Evolutionary conservation across 2,797 vertebrate genomes (phyloP).

Genomic region (Argya squamiceps): DNA sequence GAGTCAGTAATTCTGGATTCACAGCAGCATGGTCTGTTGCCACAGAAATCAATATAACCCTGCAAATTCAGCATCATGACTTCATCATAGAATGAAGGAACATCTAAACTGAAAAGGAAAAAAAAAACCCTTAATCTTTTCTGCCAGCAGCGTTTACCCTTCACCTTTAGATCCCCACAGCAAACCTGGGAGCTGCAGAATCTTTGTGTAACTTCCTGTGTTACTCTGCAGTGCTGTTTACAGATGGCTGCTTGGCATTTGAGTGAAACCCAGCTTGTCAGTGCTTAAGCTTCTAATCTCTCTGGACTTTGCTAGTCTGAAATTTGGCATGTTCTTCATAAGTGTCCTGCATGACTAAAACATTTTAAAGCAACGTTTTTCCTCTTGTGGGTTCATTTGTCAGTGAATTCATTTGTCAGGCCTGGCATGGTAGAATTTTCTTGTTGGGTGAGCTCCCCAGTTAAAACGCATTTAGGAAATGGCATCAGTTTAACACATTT

Average conservation of each 20-base stretch:
- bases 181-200: neutral
- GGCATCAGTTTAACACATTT: neutral
- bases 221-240: neutral
- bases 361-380: neutral
- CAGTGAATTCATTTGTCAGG: too few relatives aligned
- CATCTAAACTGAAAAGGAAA: neutral
- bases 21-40: neutral
- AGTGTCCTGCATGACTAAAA: neutral
- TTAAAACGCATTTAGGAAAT: neutral
- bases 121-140: neutral
- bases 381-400: neutral
- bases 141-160: neutral
- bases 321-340: neutral
- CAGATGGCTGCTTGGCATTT: neutral
- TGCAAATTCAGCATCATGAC: constrained; percentile 35
- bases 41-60: neutral
- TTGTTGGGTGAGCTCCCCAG: neutral
- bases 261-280: neutral
- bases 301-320: neutral
- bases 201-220: neutral
- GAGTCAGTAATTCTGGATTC: neutral
- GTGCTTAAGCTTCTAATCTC: neutral
- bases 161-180: neutral
- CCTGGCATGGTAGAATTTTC: neutral
- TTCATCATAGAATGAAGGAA: neutral